Base-by-base conservation (phyloP, 2,888 invertebrate species). In the Acanthococcus lagerstroemiae region DNA sequence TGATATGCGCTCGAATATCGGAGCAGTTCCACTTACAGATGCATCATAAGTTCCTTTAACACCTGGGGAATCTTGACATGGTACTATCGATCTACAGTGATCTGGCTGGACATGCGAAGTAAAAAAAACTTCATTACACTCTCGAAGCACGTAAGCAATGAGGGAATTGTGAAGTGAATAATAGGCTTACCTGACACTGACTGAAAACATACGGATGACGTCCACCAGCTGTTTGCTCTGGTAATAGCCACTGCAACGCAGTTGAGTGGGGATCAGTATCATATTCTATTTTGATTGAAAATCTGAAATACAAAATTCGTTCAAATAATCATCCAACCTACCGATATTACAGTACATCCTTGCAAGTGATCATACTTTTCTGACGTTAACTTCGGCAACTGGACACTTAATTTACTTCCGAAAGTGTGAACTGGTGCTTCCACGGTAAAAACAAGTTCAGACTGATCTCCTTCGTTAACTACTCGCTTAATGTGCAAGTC, bases 1-100 rank as follows among this genome's bases (percentile, higher is more conserved):
- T 48, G 19, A 48, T 1, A 48, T 48, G 19, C 1, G 37, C 12
- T 37, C n/a, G 2, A 37, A 37, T 15, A 37, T 37, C 3, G 37
- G 37, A 9, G 12, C n/a, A 37, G 54, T 25, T 27, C 25, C 3
- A 75, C 75, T 73, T 74, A 81, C 81, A 75, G 75, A 80, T 6
- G 91, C 90, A 63, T 83, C 80, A 75, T 93, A 95, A 0, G 89
- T 86, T 71, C 86, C 84, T 78, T 96, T 96, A 0, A 94, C 88
- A 0, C 85, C 83, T 0, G 95, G 95, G 0, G 92, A 86, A 79
- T 95, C 93, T 79, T 95, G 95, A 73, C 94, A 95, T 0, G 95
- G 95, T 2, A 94, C 72, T 70, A 95, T 83, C 2, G 94, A 90
- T 52, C 95, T 83, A 0, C 91, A 90, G 78, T 93, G 90, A 70